phyloP scores from a whole-genome alignment of 1,140 invertebrate genomes.

The Philotrypesis tridentata region DNA sequence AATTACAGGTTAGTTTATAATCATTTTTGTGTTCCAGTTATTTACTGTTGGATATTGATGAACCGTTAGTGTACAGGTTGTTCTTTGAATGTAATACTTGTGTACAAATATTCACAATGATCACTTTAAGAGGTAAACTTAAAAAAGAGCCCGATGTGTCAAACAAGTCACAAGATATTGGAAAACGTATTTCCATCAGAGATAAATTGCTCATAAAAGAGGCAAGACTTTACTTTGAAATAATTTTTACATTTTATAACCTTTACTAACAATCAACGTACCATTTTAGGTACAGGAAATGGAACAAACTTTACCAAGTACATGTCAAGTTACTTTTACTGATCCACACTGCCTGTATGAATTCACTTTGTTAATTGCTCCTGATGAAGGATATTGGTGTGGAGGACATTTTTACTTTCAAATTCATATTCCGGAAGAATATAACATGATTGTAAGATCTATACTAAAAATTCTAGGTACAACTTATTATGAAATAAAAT shows the following conservation, averaged over 20 bases:
- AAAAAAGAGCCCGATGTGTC: slow-evolving; percentile 78
- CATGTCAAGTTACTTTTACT: slow-evolving; percentile 86
- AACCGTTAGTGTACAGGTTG: background rate
- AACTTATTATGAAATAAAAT: slow-evolving; percentile 33
- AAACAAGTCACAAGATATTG: slow-evolving; percentile 66
- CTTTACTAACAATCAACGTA: slow-evolving; percentile 37
- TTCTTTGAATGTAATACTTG: background rate
- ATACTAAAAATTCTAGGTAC: background rate
- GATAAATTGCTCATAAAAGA: slow-evolving; percentile 91
- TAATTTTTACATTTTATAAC: slow-evolving; percentile 38
- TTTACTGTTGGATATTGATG: background rate
- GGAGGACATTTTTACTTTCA: slow-evolving; percentile 91
- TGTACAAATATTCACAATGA: slow-evolving; percentile 75
- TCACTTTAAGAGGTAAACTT: slow-evolving; percentile 86
- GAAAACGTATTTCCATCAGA: slow-evolving; percentile 84
- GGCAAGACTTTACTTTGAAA: slow-evolving; percentile 66
- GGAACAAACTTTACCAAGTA: slow-evolving; percentile 87
- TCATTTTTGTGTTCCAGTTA: background rate
- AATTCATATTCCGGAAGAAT: slow-evolving; percentile 92
- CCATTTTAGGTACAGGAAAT: slow-evolving; percentile 88
- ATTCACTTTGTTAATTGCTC: slow-evolving; percentile 85
- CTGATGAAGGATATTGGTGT: slow-evolving; percentile 92
- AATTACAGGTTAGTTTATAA: background rate
- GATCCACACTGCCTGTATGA: slow-evolving; percentile 89
- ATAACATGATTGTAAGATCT: slow-evolving; percentile 90